phyloP scores from a whole-genome alignment of 2,888 invertebrate genomes.

The Caenorhabditis imperialis region DNA sequence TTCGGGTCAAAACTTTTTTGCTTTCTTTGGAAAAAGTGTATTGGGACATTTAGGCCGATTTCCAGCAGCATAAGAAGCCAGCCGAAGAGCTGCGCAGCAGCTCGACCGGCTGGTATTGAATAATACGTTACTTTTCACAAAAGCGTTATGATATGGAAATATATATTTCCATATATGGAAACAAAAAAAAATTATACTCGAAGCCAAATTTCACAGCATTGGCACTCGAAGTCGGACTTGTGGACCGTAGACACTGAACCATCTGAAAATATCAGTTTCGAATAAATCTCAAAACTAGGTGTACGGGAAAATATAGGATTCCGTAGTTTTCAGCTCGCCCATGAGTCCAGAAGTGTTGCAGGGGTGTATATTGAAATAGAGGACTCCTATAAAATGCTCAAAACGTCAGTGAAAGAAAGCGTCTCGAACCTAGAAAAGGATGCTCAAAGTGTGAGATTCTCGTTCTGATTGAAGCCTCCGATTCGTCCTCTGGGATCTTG shows the following conservation, averaged over 20 bases:
- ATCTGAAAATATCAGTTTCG: constrained; percentile 50
- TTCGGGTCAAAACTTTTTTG: too few species aligned
- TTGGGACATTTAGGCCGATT: too few species aligned
- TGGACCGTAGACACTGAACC: constrained; percentile 64
- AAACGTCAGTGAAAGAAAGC: too few species aligned
- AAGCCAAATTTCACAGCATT: neutral
- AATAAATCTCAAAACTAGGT: neutral
- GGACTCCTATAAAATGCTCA: constrained; percentile 69
- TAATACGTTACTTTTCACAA: too few species aligned
- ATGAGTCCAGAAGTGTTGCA: constrained; percentile 68
- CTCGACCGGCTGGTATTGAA: too few species aligned
- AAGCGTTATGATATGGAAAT: too few species aligned
- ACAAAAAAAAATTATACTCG: neutral
- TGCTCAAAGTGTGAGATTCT: constrained; percentile 42
- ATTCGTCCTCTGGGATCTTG: constrained; percentile 15
- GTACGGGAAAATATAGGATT: constrained; percentile 27
- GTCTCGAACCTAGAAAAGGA: constrained; percentile 27
- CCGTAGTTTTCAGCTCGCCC: constrained; percentile 56
- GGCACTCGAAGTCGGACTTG: constrained; percentile 57
- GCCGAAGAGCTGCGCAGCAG: too few species aligned
- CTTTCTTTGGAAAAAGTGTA: too few species aligned
- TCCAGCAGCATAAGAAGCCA: too few species aligned
- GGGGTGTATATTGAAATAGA: constrained; percentile 75
- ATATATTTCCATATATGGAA: too few species aligned
- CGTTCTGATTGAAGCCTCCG: constrained; percentile 12